phyloP scores from a whole-genome alignment of 2,797 vertebrate species.

The Numenius phaeopus region DNA sequence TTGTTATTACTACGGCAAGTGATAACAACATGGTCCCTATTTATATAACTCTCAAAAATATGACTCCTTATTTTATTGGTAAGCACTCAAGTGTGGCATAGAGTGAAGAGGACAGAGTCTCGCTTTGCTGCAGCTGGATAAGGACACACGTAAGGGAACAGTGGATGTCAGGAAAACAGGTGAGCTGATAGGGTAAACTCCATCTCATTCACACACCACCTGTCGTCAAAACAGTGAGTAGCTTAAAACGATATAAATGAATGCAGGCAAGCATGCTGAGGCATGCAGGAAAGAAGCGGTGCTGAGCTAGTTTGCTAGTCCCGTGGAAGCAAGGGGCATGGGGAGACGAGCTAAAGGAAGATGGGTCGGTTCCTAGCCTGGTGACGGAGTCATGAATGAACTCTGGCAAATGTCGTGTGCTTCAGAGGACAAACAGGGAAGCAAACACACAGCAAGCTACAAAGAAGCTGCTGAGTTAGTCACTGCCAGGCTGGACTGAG shows the following conservation, averaged over 20 bases:
- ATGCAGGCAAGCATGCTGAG: not conserved
- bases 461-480: not conserved
- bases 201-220: not conserved
- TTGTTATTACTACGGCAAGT: not conserved
- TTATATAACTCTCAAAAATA: not conserved
- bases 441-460: not conserved
- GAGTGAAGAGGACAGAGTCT: not conserved
- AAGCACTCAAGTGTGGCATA: not conserved
- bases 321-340: not conserved
- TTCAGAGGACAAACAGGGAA: not conserved
- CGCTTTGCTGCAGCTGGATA: not conserved
- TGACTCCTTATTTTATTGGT: not conserved
- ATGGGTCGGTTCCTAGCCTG: rapidly evolving
- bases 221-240: not conserved
- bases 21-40: not conserved
- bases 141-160: not conserved
- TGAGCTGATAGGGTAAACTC: not conserved
- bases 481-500: not conserved
- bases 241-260: not conserved
- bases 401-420: not conserved
- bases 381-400: not conserved
- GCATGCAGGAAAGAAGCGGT: not conserved
- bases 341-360: not conserved
- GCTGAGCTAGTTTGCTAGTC: not conserved
- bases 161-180: not conserved